Percentiles rank a stretch among this genome's conserved stretches.
Conservation (phyloP, 2,888 invertebrate species). For the Maniola hyperantus region DNA sequence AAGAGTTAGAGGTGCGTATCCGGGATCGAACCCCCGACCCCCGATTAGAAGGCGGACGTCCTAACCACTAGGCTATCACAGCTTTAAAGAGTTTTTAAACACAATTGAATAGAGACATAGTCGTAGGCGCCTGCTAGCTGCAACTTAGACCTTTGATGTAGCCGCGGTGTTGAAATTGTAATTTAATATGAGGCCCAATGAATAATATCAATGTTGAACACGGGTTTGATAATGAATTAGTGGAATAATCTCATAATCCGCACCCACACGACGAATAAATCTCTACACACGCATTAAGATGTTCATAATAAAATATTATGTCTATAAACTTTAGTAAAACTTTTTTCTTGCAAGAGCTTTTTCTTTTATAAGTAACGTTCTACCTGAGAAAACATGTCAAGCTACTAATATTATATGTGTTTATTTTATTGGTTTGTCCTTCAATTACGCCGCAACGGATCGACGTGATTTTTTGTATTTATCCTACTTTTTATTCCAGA, state of each 20-base stretch:
- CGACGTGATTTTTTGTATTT: too few relatives aligned
- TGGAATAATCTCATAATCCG: slow-evolving; percentile 35
- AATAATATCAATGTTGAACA: slow-evolving; percentile 37
- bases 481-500: too few relatives aligned
- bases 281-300: neutral
- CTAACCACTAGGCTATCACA: neutral
- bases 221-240: slow-evolving; percentile 37
- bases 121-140: slow-evolving; percentile 1
- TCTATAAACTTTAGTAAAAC: neutral
- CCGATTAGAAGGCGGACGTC: too few relatives aligned
- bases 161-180: slow-evolving; percentile 34
- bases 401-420: too few relatives aligned
- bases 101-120: neutral
- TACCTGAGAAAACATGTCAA: too few relatives aligned
- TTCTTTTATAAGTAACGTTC: too few relatives aligned
- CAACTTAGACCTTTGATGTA: slow-evolving; percentile 21
- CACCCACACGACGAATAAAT: slow-evolving; percentile 34
- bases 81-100: neutral
- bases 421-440: too few relatives aligned
- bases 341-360: too few relatives aligned
- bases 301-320: slow-evolving; percentile 19
- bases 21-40: too few relatives aligned
- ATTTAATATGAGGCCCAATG: slow-evolving; percentile 34
- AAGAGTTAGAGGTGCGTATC: too few relatives aligned
- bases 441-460: too few relatives aligned